phyloP scores from a whole-genome alignment of 1,140 invertebrate genomes.

The Zaprionus africanus region DNA sequence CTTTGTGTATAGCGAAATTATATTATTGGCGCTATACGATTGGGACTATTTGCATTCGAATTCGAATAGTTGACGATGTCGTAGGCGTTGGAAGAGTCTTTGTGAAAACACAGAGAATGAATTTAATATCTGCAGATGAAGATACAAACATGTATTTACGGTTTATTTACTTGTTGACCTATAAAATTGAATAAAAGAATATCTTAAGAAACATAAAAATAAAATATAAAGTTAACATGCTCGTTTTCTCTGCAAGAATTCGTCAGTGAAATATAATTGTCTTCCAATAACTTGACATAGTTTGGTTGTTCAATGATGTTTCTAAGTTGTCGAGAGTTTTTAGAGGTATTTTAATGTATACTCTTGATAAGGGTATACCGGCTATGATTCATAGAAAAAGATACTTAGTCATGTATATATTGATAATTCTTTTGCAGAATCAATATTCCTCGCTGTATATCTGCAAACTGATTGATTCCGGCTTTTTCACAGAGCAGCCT shows the following conservation, averaged over 20 bases:
- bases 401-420: no score
- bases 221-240: neutral
- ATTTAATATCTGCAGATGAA: neutral
- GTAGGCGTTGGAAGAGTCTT: neutral
- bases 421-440: no score
- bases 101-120: neutral
- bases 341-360: neutral
- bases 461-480: neutral
- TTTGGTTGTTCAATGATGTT: neutral
- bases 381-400: no score
- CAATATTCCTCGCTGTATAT: neutral
- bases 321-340: neutral
- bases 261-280: neutral
- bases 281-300: neutral
- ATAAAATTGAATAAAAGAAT: constrained; percentile 4
- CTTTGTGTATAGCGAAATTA: constrained; percentile 41
- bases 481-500: neutral
- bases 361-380: no score
- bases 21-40: constrained; percentile 24
- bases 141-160: neutral
- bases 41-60: constrained; percentile 26
- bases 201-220: neutral
- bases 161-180: constrained; percentile 4
- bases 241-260: constrained; percentile 9
- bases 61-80: neutral